phyloP scores from a whole-genome alignment of 2,797 vertebrate genomes.

The Gymnodraco acuticeps region DNA sequence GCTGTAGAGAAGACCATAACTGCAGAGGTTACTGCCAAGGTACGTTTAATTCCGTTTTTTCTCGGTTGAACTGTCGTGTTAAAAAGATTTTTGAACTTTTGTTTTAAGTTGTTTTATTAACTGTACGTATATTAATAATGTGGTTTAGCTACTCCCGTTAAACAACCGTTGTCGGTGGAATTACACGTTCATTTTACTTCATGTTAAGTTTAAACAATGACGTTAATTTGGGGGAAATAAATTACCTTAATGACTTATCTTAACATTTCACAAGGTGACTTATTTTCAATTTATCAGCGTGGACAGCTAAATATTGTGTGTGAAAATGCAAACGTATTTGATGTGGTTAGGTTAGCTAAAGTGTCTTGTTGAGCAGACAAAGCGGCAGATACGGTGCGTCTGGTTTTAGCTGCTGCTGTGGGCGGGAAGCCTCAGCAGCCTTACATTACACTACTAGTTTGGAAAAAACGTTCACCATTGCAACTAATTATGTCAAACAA shows the following conservation, averaged over 20 bases:
- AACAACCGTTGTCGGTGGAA: background rate
- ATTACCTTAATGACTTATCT: conserved; percentile 11
- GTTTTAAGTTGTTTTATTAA: conserved; percentile 43
- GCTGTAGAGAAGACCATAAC: conserved; percentile 84
- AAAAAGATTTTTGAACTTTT: conserved; percentile 64
- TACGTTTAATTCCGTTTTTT: conserved; percentile 70
- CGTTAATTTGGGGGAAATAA: conserved; percentile 1
- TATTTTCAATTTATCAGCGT: background rate
- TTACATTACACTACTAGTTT: conserved; percentile 22
- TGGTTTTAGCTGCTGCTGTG: conserved; percentile 72
- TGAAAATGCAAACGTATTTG: background rate
- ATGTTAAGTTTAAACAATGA: conserved; percentile 43
- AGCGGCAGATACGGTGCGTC: conserved; percentile 65
- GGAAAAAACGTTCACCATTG: background rate
- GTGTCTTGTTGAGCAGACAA: conserved; percentile 66
- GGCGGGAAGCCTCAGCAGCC: conserved; percentile 76
- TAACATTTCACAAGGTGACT: background rate
- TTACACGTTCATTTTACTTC: conserved; percentile 8
- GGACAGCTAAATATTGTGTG: background rate
- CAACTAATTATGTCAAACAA: background rate
- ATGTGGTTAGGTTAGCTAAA: conserved; percentile 25
- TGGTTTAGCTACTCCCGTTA: fast-evolving
- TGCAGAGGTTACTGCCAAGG: conserved; percentile 87
- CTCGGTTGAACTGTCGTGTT: conserved; percentile 28
- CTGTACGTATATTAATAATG: background rate